Conservation (phyloP, 2,888 invertebrate species). For the Hybos culiciformis region DNA sequence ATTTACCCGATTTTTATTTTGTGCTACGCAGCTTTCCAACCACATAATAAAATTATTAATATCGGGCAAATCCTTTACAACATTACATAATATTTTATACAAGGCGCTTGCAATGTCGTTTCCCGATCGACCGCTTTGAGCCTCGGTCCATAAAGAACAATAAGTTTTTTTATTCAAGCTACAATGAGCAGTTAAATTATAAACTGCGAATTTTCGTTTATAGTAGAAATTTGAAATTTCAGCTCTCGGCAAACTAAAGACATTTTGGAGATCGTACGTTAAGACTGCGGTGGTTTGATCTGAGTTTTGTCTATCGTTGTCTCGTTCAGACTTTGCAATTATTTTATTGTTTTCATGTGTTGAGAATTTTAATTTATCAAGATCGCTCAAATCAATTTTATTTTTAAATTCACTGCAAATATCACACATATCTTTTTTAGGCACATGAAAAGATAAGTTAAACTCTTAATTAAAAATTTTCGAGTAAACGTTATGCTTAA, state of each 20-base stretch:
- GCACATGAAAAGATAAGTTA: neutral
- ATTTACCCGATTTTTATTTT: neutral
- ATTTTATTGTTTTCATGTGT: neutral
- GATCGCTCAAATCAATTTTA: neutral
- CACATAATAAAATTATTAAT: neutral
- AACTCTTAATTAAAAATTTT: constrained; percentile 3
- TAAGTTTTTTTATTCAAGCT: constrained; percentile 3
- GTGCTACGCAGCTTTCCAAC: neutral
- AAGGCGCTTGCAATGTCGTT: neutral
- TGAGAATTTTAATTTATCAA: neutral
- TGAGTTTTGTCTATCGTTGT: constrained; percentile 1
- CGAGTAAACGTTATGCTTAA: neutral
- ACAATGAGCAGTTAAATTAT: constrained; percentile 10
- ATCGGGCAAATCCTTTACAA: neutral
- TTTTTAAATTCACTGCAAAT: constrained; percentile 1
- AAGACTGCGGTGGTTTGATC: neutral
- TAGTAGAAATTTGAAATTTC: neutral
- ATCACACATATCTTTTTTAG: constrained; percentile 1
- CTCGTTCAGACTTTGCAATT: neutral
- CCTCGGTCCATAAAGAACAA: neutral
- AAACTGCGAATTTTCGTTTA: constrained; percentile 6
- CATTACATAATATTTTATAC: neutral
- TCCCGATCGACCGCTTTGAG: neutral
- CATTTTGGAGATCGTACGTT: neutral
- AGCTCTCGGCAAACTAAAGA: neutral